Conservation (phyloP, 1,140 invertebrate species). For the Hylyphantes graminicola region DNA sequence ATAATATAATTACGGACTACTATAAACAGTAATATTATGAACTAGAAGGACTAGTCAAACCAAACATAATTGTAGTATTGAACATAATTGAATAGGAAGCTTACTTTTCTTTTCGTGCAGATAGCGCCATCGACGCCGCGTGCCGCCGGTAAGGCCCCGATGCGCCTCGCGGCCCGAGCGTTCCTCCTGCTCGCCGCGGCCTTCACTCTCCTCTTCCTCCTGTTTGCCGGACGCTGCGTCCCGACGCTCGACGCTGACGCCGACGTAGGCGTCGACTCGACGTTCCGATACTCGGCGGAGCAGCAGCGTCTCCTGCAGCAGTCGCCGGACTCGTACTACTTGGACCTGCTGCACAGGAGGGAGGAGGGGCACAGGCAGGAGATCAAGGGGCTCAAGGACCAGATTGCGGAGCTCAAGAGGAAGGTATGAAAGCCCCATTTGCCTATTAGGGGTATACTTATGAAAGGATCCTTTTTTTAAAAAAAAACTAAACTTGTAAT, state of each 20-base stretch:
- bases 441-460: too few relatives aligned
- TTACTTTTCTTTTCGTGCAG: background rate
- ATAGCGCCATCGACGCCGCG: conserved; percentile 8
- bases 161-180: conserved; percentile 66
- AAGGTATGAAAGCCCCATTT: conserved; percentile 68
- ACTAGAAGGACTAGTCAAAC: too few relatives aligned
- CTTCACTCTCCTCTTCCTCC: conserved; percentile 66
- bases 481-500: too few relatives aligned
- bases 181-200: conserved; percentile 66
- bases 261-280: background rate
- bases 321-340: conserved; percentile 64
- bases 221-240: conserved; percentile 68
- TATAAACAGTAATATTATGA: too few relatives aligned
- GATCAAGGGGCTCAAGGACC: conserved; percentile 73
- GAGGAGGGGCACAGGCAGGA: conserved; percentile 73
- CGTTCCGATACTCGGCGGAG: conserved; percentile 36
- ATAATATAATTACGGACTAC: too few relatives aligned
- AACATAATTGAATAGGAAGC: too few relatives aligned
- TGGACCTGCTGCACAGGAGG: conserved; percentile 71
- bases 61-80: too few relatives aligned
- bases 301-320: background rate
- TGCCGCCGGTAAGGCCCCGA: conserved; percentile 12
- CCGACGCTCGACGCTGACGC: conserved; percentile 65
- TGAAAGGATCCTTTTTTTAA: too few relatives aligned
- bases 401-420: conserved; percentile 74